Evolutionary conservation across 2,113 vertebrate genomes (phyloP).

Genomic region (Terrapene triunguis): DNA sequence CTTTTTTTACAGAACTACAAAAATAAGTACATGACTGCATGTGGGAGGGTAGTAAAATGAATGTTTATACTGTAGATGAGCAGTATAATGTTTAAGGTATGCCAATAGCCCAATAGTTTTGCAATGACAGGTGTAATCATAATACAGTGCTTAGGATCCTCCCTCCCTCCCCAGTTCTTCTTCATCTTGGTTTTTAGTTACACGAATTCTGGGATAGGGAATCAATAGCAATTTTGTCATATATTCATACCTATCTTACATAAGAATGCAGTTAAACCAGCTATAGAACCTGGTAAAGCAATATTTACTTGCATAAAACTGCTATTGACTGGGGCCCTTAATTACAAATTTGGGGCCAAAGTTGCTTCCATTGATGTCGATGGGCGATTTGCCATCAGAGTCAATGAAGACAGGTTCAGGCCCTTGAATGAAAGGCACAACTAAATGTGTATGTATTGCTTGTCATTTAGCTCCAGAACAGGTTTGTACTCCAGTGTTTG

Average conservation of each 20-base stretch:
- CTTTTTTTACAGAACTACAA: background rate
- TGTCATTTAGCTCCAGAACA: background rate
- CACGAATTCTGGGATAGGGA: background rate
- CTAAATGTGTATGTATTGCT: rapidly evolving
- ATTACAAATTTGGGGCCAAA: background rate
- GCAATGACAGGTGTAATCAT: background rate
- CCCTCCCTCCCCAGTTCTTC: background rate
- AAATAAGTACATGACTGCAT: background rate
- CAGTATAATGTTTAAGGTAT: background rate
- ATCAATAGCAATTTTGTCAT: slow-evolving; percentile 53
- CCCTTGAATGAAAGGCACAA: background rate
- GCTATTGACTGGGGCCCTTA: background rate
- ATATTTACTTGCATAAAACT: slow-evolving; percentile 29
- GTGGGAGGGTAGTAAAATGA: background rate
- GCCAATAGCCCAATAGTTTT: background rate
- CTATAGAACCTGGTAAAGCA: slow-evolving; percentile 40
- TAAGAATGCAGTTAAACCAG: slow-evolving; percentile 53
- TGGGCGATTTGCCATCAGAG: slow-evolving; percentile 8
- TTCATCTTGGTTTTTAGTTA: background rate
- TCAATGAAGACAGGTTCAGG: background rate
- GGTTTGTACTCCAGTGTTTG: background rate
- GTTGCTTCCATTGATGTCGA: background rate
- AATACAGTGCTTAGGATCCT: background rate
- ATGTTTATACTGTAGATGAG: background rate
- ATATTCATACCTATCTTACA: slow-evolving; percentile 53